A percentile compares a stretch with the other conserved stretches of the same genome.
phyloP scores from a whole-genome alignment of 2,113 vertebrate genomes.

The Xiphias gladius region DNA sequence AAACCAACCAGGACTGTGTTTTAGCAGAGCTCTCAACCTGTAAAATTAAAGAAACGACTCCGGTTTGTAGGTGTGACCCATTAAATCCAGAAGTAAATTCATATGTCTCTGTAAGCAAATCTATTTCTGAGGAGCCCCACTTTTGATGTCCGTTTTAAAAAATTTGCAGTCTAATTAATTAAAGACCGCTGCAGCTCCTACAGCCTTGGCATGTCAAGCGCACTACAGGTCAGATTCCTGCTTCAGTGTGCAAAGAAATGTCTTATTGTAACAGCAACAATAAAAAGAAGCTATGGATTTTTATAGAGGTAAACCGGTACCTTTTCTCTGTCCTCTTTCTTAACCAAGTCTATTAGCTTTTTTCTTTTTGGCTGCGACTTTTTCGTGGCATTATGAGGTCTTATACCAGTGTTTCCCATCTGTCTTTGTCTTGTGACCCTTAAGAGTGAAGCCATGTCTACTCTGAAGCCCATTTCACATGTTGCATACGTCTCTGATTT shows the following conservation, averaged over 20 bases:
- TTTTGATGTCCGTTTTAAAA: conserved; percentile 17
- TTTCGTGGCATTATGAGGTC: background rate
- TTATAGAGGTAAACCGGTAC: background rate
- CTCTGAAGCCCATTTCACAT: background rate
- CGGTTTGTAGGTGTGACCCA: conserved; percentile 17
- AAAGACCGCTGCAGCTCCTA: conserved; percentile 7
- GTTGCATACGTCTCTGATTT: background rate
- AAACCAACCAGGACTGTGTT: conserved; percentile 1
- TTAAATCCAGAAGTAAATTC: conserved; percentile 22
- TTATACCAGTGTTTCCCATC: background rate
- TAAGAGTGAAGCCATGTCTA: background rate
- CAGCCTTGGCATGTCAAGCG: background rate
- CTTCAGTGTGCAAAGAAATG: background rate
- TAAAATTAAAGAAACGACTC: conserved; percentile 4
- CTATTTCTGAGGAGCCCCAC: conserved; percentile 28
- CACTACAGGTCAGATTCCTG: conserved; percentile 4
- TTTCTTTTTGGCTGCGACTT: background rate
- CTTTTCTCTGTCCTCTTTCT: background rate
- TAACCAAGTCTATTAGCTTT: background rate
- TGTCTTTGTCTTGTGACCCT: background rate
- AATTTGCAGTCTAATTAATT: conserved; percentile 36
- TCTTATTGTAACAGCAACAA: background rate
- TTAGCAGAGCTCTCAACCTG: conserved; percentile 13
- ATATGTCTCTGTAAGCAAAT: conserved; percentile 25
- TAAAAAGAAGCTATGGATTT: background rate